A percentile compares a stretch with the other conserved stretches of the same genome.
phyloP scores from a whole-genome alignment of 2,888 invertebrate species.

The Plutella xylostella region DNA sequence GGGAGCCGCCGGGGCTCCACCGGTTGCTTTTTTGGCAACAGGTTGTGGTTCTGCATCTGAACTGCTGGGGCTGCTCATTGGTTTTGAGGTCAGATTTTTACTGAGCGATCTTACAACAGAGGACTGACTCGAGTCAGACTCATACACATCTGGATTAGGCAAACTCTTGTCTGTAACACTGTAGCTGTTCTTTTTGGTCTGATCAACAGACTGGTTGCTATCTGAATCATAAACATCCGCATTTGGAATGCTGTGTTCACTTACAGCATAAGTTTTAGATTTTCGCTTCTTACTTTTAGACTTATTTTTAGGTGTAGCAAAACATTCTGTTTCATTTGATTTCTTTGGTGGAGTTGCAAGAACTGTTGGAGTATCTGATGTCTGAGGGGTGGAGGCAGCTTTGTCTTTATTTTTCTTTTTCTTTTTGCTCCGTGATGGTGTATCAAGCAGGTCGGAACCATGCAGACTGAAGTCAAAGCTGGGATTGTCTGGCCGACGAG shows the following conservation, averaged over 20 bases:
- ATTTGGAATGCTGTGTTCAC: conserved; percentile 44
- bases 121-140: conserved; percentile 63
- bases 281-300: conserved; percentile 52
- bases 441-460: conserved; percentile 49
- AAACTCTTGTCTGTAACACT: conserved; percentile 48
- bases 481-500: conserved; percentile 39
- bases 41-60: conserved; percentile 20
- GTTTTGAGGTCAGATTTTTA: neutral
- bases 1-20: conserved; percentile 16
- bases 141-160: conserved; percentile 63
- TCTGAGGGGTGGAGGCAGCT: too few relatives aligned
- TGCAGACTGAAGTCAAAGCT: conserved; percentile 63
- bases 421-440: conserved; percentile 50
- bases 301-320: conserved; percentile 62
- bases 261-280: conserved; percentile 43
- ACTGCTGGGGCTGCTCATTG: conserved; percentile 20
- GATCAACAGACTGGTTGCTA: conserved; percentile 52
- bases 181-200: conserved; percentile 35
- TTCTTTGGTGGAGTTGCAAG: conserved; percentile 16
- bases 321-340: conserved; percentile 30
- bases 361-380: conserved; percentile 32
- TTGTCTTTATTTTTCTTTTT: conserved; percentile 49
- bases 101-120: conserved; percentile 26
- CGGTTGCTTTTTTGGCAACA: too few relatives aligned
- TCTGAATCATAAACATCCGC: conserved; percentile 71